Evolutionary conservation across 1,140 invertebrate species (phyloP).

Genomic region (Drosophila nikananu): DNA sequence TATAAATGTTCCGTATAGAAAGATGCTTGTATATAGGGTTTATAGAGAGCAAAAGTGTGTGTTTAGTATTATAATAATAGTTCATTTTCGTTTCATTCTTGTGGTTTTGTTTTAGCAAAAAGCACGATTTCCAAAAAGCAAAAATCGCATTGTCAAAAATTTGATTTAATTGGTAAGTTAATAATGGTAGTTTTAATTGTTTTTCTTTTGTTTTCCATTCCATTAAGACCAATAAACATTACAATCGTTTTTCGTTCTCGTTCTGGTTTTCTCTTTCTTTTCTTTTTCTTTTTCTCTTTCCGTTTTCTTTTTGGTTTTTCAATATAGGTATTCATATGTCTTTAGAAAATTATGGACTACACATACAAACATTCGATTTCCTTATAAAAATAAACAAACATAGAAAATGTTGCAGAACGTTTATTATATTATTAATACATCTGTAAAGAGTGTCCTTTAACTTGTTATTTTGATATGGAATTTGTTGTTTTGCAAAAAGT

Average conservation of each 20-base stretch:
- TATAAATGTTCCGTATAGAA: conserved; percentile 69
- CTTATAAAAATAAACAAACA: conserved; percentile 77
- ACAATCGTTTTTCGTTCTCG: conserved; percentile 16
- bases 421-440: conserved; percentile 50
- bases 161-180: conserved; percentile 77
- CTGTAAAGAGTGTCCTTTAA: conserved; percentile 31
- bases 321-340: conserved; percentile 56
- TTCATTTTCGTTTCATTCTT: conserved; percentile 45
- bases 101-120: conserved; percentile 65
- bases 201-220: conserved; percentile 26
- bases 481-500: conserved; percentile 52
- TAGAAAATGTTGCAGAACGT: conserved; percentile 66
- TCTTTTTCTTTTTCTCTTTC: conserved; percentile 9
- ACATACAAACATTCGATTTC: conserved; percentile 72
- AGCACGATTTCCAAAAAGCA: conserved; percentile 81
- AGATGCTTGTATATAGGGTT: conserved; percentile 74
- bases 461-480: conserved; percentile 63
- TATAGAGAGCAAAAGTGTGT: conserved; percentile 75
- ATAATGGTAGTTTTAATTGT: conserved; percentile 61
- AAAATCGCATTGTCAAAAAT: conserved; percentile 82
- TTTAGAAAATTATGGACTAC: conserved; percentile 78
- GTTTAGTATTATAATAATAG: conserved; percentile 58
- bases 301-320: conserved; percentile 18
- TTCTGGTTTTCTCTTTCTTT: conserved; percentile 10
- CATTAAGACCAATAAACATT: conserved; percentile 20